Base-by-base conservation (phyloP, 1,140 invertebrate species). In the Fopius arisanus region DNA sequence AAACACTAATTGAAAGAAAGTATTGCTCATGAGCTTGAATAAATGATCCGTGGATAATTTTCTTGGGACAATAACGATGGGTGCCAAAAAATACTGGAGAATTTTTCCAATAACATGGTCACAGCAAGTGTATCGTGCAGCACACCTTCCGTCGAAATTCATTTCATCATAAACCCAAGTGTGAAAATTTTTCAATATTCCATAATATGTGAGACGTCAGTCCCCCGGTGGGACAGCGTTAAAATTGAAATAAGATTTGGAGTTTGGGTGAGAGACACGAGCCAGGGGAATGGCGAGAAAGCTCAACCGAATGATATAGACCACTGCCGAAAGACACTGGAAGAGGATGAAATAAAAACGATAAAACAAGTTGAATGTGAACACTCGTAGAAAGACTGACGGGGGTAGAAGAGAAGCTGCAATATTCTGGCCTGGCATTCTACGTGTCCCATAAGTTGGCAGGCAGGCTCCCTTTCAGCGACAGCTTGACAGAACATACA, bases 401-500 rank as follows among this genome's bases (percentile, higher is more conserved):
- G 16, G 73, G 65, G 70, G 71, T 7, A 1, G 77, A 77, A 75
- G 76, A 76, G 73, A 74, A 33, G 77, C 67, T 78, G 84, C 84
- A 85, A 86, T 85, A 86, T 86, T 85, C 84, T 78, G 81, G 79
- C 79, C 80, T 83, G 78, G 79, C 77, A 83, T 85, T 86, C 81
- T 83, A 86, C 81, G 81, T 85, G 84, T 86, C 82, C 82, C 82
- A 84, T 85, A 84, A 85, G 84, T 85, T 86, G 84, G 83, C 84
- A 86, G 84, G 72, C 80, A 78, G 78, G 79, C 78, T 83, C 75
- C 80, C 80, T 81, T 82, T 83, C 79, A 84, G 83, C 84, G 84
- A 86, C 84, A 86, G 84, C 84, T 85, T 86, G 84, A 85, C 84
- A 86, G 84, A 84, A 85, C 82, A 86, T 85, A 85, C 82, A 79